Evolutionary conservation across 2,888 invertebrate species (phyloP), one percentile per base, ranked within the genome.

Genomic region (Ormyrus rosae): DNA sequence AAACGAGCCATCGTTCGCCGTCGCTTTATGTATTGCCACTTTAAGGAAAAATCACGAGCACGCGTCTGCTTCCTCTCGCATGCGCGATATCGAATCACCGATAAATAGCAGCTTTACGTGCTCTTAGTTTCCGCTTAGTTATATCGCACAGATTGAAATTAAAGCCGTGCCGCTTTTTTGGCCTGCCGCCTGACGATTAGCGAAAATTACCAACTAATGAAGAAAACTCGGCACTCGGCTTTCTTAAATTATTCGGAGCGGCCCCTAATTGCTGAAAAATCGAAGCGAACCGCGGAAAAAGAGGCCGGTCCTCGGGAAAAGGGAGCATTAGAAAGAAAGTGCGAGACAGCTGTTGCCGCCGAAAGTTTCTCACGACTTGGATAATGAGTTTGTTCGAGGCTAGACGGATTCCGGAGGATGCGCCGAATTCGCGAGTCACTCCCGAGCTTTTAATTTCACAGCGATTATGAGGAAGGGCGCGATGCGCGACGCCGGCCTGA

Each of bases 301-400:
- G 55, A 45, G 45, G 60, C 6, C 58, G 70, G 19, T 19, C 19
- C 46, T 55, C 55, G 48, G 19, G 19, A 19, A 19, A 19, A 19
- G 19, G 19, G 19, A 19, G 19, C 19, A 19, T 19, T 19, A 19
- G 19, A 19, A 19, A 19, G 19, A 19, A 19, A 1, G 19, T 19
- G 19, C 19, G 19, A 19, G 19, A 19, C 46, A n/a, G 69, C 45
- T 46, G 11, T 45, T 6, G 11, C n/a, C 67, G n/a, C 34, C 9
- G 34, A 48, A 76, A 76, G 63, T 72, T 80, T 80, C 80, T 60
- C 80, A 80, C 80, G 80, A 65, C 70, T 65, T 74, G 68, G 61
- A 73, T 73, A 69, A 79, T 79, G 73, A 79, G 73, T 79, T 73
- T 79, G 72, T 73, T 73, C 67, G 9, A 19, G 19, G 19, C 19